These are phyloP conservation scores for Myotis brandtii DNA, from an alignment of 2,113 vertebrate genomes.

Conservation along the genomic window DNA sequence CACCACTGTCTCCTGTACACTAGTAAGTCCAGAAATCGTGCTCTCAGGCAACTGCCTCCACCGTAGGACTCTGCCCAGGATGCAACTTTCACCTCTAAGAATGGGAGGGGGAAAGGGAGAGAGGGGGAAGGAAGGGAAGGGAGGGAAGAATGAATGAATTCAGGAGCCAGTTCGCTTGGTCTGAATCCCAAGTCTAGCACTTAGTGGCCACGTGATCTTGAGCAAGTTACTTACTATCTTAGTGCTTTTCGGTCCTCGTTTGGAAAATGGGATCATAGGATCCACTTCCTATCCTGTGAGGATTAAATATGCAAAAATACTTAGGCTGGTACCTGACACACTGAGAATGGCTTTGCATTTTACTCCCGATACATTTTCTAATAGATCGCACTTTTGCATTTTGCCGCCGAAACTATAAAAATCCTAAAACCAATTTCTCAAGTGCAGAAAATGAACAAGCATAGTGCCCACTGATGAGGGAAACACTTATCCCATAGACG, in stretches of 20 bases:
- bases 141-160: neutral
- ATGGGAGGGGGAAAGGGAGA: fast-evolving
- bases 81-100: neutral
- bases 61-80: neutral
- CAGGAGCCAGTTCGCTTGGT: neutral
- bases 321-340: neutral
- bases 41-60: neutral
- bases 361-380: neutral
- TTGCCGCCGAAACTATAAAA: slow-evolving; percentile 1
- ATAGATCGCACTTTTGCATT: neutral
- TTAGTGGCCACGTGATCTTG: neutral
- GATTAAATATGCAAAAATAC: slow-evolving; percentile 23
- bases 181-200: neutral
- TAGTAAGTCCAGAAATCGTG: neutral
- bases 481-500: neutral
- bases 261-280: neutral
- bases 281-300: neutral
- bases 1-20: neutral
- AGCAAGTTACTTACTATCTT: neutral
- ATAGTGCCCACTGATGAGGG: neutral
- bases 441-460: neutral
- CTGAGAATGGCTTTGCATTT: neutral
- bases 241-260: neutral
- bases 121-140: neutral
- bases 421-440: neutral